Base-by-base conservation (phyloP, 64 coral and sea anemone genomes). In the Exaiptasia diaphana region DNA sequence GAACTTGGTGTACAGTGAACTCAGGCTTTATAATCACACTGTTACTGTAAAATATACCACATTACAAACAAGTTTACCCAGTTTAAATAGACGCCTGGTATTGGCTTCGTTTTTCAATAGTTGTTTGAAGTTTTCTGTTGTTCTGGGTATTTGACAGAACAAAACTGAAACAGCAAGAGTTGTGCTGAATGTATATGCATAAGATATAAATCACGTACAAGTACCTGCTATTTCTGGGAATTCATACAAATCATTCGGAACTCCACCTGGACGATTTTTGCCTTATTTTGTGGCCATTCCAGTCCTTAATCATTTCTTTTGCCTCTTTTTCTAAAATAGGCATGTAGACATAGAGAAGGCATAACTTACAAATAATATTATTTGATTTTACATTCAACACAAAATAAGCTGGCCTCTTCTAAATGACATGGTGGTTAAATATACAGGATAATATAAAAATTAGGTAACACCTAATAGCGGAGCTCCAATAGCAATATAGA, bases 161-260 rank as follows among this genome's bases (percentile, higher is more conserved):
- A 21, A 0, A 18, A 56, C 26, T 56, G 4, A 56, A n/a, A n/a
- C n/a, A n/a, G n/a, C n/a, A n/a, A n/a, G n/a, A n/a, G n/a, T n/a
- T n/a, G n/a, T n/a, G n/a, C 53, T 10, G 26, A 56, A 56, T 56
- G 53, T 56, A 21, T 56, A 56, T 18, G 26, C 20, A 18, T 56
- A 21, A 21, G 0, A 56, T 21, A 56, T 21, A 0, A 56, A 1
- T 21, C 26, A 21, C 26, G 26, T 21, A 14, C 26, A 18, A 56
- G 72, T 75, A 80, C 77, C 77, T 61, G 59, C 44, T 20, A 80
- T 54, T n/a, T 23, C 25, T 60, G 56, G 56, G 31, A 60, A n/a
- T 14, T 60, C 56, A 60, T 20, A 60, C 56, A 60, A 60, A 60
- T 60, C 56, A 60, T 60, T 60, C 12, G 56, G 56, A 20, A 60